These are phyloP conservation scores for Poeciliopsis retropinna DNA, from an alignment of 2,113 vertebrate species.

Conservation along the genomic window DNA sequence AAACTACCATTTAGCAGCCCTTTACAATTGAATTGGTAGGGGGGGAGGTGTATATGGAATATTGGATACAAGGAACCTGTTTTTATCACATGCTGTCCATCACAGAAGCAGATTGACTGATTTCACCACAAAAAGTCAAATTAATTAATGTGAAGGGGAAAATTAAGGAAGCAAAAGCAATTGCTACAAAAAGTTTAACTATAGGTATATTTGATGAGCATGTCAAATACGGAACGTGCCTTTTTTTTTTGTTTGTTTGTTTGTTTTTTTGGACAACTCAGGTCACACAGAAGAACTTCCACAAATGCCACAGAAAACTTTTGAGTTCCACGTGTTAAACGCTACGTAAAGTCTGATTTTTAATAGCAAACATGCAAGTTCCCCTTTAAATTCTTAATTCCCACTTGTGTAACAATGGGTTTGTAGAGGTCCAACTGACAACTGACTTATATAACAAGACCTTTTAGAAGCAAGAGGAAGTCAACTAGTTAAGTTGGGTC, in stretches of 20 bases:
- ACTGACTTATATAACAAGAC: neutral
- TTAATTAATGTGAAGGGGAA: slow-evolving; percentile 12
- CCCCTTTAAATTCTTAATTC: slow-evolving; percentile 1
- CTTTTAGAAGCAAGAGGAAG: neutral
- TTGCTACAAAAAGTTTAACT: slow-evolving; percentile 27
- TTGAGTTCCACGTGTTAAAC: slow-evolving; percentile 7
- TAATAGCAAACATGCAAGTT: neutral
- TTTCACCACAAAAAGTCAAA: slow-evolving; percentile 47
- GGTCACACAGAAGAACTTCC: neutral
- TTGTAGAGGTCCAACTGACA: accelerated
- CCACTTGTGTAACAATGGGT: neutral
- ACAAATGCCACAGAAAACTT: slow-evolving; percentile 18
- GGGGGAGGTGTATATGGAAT: slow-evolving; percentile 2
- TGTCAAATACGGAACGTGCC: neutral
- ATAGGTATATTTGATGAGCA: slow-evolving; percentile 11
- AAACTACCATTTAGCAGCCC: slow-evolving; percentile 41
- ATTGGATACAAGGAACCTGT: slow-evolving; percentile 25
- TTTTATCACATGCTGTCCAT: slow-evolving; percentile 28
- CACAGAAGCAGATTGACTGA: slow-evolving; percentile 17
- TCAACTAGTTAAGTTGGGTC: neutral
- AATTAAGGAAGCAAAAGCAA: slow-evolving; percentile 12
- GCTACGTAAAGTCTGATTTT: neutral
- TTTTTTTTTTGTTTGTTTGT: too few species aligned
- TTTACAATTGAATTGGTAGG: slow-evolving; percentile 16
- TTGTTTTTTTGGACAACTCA: too few species aligned